Percentiles rank a stretch among this genome's conserved stretches.
Evolutionary conservation across 2,113 vertebrate genomes (phyloP).

Genomic region (Eudyptes chrysolophus): DNA sequence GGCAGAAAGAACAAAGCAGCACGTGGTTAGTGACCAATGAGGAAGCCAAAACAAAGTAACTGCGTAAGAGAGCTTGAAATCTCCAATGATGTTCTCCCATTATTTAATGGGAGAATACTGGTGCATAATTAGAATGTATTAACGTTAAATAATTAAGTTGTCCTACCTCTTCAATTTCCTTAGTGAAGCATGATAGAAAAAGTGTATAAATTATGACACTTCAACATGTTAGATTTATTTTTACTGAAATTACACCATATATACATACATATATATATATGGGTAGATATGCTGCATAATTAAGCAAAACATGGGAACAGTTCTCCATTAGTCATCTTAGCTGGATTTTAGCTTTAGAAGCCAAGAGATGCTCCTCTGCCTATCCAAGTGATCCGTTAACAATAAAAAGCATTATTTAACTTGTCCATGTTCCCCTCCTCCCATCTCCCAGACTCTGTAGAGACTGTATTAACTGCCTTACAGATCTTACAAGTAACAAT

Average conservation of each 20-base stretch:
- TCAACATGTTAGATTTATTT: constrained; percentile 64
- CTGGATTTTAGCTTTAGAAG: constrained; percentile 9
- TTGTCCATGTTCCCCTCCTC: neutral
- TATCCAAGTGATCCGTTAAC: neutral
- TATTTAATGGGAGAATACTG: constrained; percentile 54
- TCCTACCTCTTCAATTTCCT: constrained; percentile 99
- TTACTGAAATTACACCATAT: constrained; percentile 72
- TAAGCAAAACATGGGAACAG: constrained; percentile 31
- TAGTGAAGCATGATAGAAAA: constrained; percentile 90
- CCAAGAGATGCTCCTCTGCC: neutral
- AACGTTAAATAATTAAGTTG: constrained; percentile 73
- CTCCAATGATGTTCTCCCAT: constrained; percentile 34
- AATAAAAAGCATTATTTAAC: neutral
- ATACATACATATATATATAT: constrained; percentile 64
- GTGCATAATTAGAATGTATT: constrained; percentile 59
- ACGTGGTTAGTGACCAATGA: constrained; percentile 62
- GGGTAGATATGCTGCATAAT: constrained; percentile 38
- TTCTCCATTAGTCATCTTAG: neutral
- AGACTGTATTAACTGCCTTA: constrained; percentile 3
- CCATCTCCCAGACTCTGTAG: neutral
- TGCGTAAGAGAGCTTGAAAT: constrained; percentile 41
- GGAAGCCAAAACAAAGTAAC: constrained; percentile 69
- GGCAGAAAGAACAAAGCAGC: constrained; percentile 46
- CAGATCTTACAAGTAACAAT: constrained; percentile 6
- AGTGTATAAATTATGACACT: constrained; percentile 88